These are phyloP conservation scores for Xanthia icteritia DNA, from an alignment of 2,888 invertebrate species.

Conservation along the genomic window DNA sequence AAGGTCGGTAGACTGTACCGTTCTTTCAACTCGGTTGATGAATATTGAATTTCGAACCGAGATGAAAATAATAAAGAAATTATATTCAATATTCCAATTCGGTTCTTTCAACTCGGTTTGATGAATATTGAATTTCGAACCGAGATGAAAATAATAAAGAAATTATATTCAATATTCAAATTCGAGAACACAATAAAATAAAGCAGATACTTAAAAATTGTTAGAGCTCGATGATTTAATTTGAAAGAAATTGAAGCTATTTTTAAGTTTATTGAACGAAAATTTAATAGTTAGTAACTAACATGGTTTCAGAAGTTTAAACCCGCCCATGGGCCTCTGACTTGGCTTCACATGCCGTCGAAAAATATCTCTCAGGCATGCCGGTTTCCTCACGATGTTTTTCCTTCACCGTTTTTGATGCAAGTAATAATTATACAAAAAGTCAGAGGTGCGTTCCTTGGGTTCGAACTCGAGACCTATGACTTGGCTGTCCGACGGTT, in stretches of 20 bases:
- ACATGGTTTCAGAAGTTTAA: too few relatives aligned
- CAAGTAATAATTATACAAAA: too few relatives aligned
- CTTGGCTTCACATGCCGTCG: too few relatives aligned
- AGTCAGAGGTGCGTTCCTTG: too few relatives aligned
- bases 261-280: slow-evolving; percentile 12
- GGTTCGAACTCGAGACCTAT: too few relatives aligned
- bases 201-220: background rate
- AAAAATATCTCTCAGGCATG: too few relatives aligned
- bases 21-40: slow-evolving; percentile 29
- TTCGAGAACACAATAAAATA: slow-evolving; percentile 1
- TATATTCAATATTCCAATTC: background rate
- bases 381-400: too few relatives aligned
- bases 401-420: too few relatives aligned
- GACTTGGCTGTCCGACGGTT: too few relatives aligned
- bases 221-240: background rate
- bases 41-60: slow-evolving; percentile 19
- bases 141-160: background rate
- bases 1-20: slow-evolving; percentile 24
- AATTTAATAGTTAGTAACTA: background rate
- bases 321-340: too few relatives aligned
- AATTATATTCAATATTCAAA: slow-evolving; percentile 1
- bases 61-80: slow-evolving; percentile 10
- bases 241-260: background rate
- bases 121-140: slow-evolving; percentile 24
- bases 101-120: slow-evolving; percentile 25